phyloP scores from a whole-genome alignment of 2,888 invertebrate species.

The Brenthis ino region DNA sequence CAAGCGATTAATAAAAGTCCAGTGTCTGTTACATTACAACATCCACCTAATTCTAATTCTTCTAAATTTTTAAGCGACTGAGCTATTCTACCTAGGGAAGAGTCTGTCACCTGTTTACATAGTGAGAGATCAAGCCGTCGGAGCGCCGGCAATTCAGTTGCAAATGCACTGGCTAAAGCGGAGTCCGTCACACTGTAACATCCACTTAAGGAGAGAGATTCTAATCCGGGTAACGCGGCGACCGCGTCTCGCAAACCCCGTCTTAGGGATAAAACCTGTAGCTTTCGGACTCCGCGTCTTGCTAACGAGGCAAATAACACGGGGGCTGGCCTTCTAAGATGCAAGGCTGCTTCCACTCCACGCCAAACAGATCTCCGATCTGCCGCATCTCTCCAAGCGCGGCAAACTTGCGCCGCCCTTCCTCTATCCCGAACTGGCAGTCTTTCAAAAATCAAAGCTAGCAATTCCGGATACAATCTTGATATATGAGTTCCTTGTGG shows the following conservation, averaged over 20 bases:
- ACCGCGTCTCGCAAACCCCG: slow-evolving; percentile 93
- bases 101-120: slow-evolving; percentile 98
- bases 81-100: slow-evolving; percentile 91
- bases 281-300: slow-evolving; percentile 91
- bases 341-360: slow-evolving; percentile 95
- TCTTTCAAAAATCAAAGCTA: slow-evolving; percentile 95
- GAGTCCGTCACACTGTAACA: slow-evolving; percentile 96
- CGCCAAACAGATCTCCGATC: slow-evolving; percentile 97
- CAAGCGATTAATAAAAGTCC: slow-evolving; percentile 93
- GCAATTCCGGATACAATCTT: slow-evolving; percentile 94
- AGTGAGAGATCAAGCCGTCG: slow-evolving; percentile 92
- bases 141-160: slow-evolving; percentile 88
- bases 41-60: slow-evolving; percentile 94
- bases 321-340: slow-evolving; percentile 91
- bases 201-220: slow-evolving; percentile 94
- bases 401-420: slow-evolving; percentile 94
- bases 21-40: slow-evolving; percentile 94
- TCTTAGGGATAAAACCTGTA: slow-evolving; percentile 93
- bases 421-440: slow-evolving; percentile 94
- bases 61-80: slow-evolving; percentile 93
- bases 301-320: slow-evolving; percentile 93
- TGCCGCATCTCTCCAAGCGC: slow-evolving; percentile 94
- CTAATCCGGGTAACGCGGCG: slow-evolving; percentile 91
- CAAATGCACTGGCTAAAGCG: slow-evolving; percentile 91
- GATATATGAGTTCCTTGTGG: slow-evolving; percentile 89